Evolutionary conservation across 2,113 vertebrate genomes (phyloP), one percentile per base, ranked within the genome.

Genomic region (Nymphicus hollandicus): DNA sequence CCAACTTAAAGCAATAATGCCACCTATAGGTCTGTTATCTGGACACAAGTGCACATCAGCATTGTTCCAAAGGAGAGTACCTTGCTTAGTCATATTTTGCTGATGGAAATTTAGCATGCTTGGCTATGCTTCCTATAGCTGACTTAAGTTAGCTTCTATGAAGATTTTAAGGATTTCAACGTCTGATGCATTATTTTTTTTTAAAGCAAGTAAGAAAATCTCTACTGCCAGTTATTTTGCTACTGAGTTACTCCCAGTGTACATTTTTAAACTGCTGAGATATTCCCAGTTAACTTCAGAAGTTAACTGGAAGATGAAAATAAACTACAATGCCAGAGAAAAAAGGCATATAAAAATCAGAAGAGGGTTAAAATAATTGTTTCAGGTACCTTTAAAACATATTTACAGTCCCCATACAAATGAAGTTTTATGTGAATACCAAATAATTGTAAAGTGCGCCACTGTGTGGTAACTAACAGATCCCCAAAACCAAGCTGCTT

Each of bases 391-490:
- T 87, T 76, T 63, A 61, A n/a, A 64, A 87, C 13, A 16, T 4
- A 60, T 3, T 49, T 23, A 20, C 12, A 24, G 19, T 6, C 53
- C 39, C n/a, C 28, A 69, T 5, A 4, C 43, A 47, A 39, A 25
- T 2, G 9, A 41, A 53, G 24, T 29, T 64, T 66, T 6, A 29
- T 2, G 17, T 10, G 33, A 18, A 72, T 13, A 24, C 44, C 20
- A 7, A 52, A 29, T 8, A 55, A 88, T 74, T 91, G 95, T 25
- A 47, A 90, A 74, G 93, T 60, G 69, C 88, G 89, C 96, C 96
- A 74, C 91, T 13, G 27, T 2, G 86, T 95, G 97, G 97, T n/a
- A 56, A 20, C 58, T 23, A 49, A 20, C 37, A 25, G 11, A 37
- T 70, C 80, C 58, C 35, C 93, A 58, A 60, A 88, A 12, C 13